Percentiles rank a stretch among this genome's conserved stretches.
These are phyloP conservation scores for Sepioteuthis lessoniana DNA, from an alignment of 2,888 invertebrate species.

Conservation along the genomic window DNA sequence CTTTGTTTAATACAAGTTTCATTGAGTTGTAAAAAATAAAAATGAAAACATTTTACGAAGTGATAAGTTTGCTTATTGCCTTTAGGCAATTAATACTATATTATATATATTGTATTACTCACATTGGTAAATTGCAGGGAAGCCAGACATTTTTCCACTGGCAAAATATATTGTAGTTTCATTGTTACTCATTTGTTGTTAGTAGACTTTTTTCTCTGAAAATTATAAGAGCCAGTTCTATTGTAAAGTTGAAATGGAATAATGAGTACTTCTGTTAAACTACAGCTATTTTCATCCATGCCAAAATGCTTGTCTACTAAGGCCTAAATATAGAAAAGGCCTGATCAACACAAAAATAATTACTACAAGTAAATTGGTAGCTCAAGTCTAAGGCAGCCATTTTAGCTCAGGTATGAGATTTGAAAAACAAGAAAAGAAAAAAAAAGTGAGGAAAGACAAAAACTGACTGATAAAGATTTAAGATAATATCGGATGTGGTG, in stretches of 20 bases:
- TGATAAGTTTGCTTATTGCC: no score
- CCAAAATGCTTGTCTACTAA: not conserved
- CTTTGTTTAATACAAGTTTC: no score
- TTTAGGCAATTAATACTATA: no score
- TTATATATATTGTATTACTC: no score
- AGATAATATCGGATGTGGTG: not conserved
- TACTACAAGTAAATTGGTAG: not conserved
- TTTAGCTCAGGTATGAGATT: not conserved
- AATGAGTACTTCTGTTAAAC: not conserved
- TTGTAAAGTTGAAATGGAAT: not conserved
- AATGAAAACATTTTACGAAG: no score
- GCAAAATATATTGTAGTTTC: no score
- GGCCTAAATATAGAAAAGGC: not conserved
- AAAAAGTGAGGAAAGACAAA: not conserved
- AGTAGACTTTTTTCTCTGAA: not conserved
- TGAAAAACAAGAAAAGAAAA: not conserved
- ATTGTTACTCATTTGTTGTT: no score
- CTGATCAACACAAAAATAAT: constrained; percentile 16
- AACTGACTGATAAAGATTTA: not conserved
- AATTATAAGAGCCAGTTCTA: not conserved
- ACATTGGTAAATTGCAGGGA: no score
- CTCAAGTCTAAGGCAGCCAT: not conserved
- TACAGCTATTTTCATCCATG: not conserved
- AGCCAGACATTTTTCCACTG: no score
- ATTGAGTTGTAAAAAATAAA: no score